Conservation (phyloP, 2,113 vertebrate species). For the Poeciliopsis occidentalis region DNA sequence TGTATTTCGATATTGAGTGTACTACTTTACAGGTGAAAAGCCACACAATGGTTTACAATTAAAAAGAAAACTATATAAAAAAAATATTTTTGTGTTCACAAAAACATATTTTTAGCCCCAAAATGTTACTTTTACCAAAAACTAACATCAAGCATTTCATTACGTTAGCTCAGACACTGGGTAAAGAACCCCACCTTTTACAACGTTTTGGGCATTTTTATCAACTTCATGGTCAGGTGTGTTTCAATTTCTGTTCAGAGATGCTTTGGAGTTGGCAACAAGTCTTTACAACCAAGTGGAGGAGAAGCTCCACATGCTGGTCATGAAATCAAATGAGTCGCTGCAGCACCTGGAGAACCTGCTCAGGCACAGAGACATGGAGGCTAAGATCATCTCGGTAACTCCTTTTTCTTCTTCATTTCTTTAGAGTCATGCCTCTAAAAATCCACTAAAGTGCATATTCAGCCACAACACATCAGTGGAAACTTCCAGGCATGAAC, state of each 20-base stretch:
- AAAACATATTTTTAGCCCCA: no score
- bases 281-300: constrained; percentile 88
- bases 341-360: constrained; percentile 86
- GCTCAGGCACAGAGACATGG: constrained; percentile 76
- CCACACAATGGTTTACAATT: no score
- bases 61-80: no score
- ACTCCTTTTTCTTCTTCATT: neutral
- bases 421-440: neutral
- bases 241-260: constrained; percentile 64
- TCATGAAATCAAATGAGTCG: constrained; percentile 88
- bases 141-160: no score
- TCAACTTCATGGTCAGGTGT: neutral
- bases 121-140: no score
- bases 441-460: neutral
- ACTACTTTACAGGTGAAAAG: no score
- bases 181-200: no score
- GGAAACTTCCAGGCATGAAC: neutral
- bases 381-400: constrained; percentile 83
- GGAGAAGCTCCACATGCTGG: constrained; percentile 88
- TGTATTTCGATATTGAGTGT: no score
- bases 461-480: neutral
- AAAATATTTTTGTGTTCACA: no score
- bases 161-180: no score
- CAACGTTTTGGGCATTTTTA: no score
- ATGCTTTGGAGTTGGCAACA: constrained; percentile 79